Conservation (phyloP, 2,113 vertebrate species). For the Aptenodytes patagonicus region DNA sequence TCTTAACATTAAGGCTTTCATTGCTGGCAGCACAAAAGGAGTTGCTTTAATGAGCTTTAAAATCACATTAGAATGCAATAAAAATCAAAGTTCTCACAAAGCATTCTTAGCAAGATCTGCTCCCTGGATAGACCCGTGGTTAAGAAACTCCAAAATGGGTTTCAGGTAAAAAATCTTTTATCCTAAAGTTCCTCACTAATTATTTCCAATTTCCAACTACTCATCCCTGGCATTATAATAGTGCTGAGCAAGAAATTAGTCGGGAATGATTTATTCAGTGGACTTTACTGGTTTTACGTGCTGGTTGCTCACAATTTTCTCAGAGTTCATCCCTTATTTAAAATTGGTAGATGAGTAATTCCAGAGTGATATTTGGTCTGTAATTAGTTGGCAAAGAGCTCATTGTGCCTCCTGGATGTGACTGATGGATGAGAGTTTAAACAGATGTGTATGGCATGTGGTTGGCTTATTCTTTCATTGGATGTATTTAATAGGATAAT, state of each 20-base stretch:
- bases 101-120: not conserved
- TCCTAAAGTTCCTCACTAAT: not conserved
- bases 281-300: not conserved
- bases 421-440: conserved; percentile 10
- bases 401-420: not conserved
- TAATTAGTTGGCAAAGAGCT: not conserved
- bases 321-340: not conserved
- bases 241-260: not conserved
- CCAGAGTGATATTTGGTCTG: not conserved
- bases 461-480: not conserved
- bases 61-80: conserved; percentile 22
- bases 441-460: not conserved
- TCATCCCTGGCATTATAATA: not conserved
- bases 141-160: not conserved
- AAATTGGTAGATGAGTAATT: not conserved
- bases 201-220: not conserved
- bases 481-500: not conserved
- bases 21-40: conserved; percentile 9
- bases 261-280: not conserved
- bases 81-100: not conserved
- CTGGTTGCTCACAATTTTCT: not conserved
- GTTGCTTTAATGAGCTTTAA: conserved; percentile 39
- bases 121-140: not conserved
- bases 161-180: not conserved
- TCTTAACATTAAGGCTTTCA: conserved; percentile 9